Percentiles rank a stretch among this genome's conserved stretches.
Evolutionary conservation across 2,888 invertebrate species (phyloP).

Genomic region (Callyntrura sp.): DNA sequence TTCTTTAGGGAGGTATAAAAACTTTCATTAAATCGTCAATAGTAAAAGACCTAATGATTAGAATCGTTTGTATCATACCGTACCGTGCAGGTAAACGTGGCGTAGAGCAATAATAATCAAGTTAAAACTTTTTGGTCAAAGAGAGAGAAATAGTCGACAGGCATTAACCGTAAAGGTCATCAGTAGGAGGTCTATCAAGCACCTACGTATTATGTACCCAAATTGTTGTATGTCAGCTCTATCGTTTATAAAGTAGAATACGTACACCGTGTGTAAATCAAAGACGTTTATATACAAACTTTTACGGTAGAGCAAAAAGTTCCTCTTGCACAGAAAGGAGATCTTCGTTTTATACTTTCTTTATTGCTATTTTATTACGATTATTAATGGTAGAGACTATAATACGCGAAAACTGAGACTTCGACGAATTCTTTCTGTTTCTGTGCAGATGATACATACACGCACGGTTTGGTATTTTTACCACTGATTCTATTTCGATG

Average conservation of each 20-base stretch:
- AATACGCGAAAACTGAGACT: conserved; percentile 1
- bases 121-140: neutral
- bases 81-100: neutral
- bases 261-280: no score
- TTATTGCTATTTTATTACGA: conserved; percentile 59
- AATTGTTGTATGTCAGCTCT: no score
- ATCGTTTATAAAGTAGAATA: neutral
- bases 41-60: neutral
- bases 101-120: no score
- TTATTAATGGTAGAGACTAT: conserved; percentile 49
- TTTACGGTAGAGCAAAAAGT: neutral
- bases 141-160: neutral
- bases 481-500: neutral
- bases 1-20: neutral
- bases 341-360: neutral
- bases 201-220: neutral
- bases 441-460: neutral
- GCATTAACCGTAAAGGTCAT: conserved; percentile 48
- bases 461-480: conserved; percentile 16
- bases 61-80: neutral
- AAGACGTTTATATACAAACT: neutral
- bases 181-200: neutral
- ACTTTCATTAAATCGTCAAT: neutral
- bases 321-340: neutral
- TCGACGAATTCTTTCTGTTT: neutral